A percentile compares a stretch with the other conserved stretches of the same genome.
phyloP scores from a whole-genome alignment of 2,113 vertebrate genomes.

The Ageneiosus marmoratus region DNA sequence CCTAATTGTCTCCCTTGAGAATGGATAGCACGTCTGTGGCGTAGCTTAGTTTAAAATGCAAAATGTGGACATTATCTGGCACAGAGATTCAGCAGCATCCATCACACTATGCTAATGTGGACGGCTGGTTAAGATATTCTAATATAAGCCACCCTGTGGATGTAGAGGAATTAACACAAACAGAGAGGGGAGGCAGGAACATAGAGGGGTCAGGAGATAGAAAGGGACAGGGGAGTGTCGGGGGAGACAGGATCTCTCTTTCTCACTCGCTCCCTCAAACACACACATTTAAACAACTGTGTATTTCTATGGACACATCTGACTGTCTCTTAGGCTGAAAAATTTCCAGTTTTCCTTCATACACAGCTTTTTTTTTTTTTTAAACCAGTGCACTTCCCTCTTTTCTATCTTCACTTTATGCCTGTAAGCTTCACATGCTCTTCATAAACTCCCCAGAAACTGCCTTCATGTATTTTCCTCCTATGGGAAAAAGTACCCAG shows the following conservation, averaged over 20 bases:
- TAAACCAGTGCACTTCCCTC: neutral
- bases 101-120: constrained; percentile 83
- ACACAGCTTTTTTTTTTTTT: neutral
- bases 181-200: constrained; percentile 76
- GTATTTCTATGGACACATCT: neutral
- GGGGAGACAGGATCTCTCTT: constrained; percentile 62
- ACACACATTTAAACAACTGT: constrained; percentile 42
- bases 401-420: neutral
- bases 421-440: neutral
- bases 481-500: neutral
- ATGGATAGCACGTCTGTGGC: constrained; percentile 76
- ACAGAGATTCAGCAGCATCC: constrained; percentile 80
- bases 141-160: constrained; percentile 84
- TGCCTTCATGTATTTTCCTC: neutral
- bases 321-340: neutral
- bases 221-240: constrained; percentile 67
- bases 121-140: constrained; percentile 83
- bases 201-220: constrained; percentile 81
- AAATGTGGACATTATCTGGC: constrained; percentile 84
- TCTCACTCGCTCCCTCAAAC: constrained; percentile 53
- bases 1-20: constrained; percentile 77
- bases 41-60: constrained; percentile 86
- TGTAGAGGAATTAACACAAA: constrained; percentile 85
- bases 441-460: neutral
- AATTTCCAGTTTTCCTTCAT: neutral